A percentile compares a stretch with the other conserved stretches of the same genome.
Conservation (phyloP, 2,113 vertebrate species). For the Sorex araneus region DNA sequence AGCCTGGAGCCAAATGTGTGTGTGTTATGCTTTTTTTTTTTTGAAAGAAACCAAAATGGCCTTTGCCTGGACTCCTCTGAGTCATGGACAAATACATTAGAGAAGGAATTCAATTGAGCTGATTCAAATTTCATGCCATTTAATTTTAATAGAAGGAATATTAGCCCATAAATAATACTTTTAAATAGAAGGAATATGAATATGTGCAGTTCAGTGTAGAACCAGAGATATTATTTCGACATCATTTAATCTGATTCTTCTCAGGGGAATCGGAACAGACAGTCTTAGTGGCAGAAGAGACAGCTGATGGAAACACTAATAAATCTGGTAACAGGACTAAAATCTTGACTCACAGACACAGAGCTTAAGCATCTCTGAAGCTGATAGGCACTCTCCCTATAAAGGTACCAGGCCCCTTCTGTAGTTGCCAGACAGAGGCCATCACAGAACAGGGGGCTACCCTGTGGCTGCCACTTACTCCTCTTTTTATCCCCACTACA, state of each 20-base stretch:
- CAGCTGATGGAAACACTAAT: slow-evolving; percentile 21
- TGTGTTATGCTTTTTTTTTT: neutral
- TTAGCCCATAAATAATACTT: slow-evolving; percentile 73
- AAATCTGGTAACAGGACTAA: neutral
- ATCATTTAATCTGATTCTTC: slow-evolving; percentile 66
- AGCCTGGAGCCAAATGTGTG: neutral
- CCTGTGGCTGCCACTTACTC: neutral
- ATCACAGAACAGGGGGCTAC: neutral
- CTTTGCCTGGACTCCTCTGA: slow-evolving; percentile 25
- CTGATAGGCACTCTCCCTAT: neutral
- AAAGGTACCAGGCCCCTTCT: neutral
- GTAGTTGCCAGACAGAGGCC: neutral
- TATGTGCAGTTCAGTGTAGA: slow-evolving; percentile 5
- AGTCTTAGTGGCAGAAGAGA: slow-evolving; percentile 32
- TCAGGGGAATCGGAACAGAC: slow-evolving; percentile 32
- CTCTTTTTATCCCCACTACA: neutral
- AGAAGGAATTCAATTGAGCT: slow-evolving; percentile 70
- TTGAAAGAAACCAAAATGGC: neutral
- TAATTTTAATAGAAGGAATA: slow-evolving; percentile 80
- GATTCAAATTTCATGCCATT: slow-evolving; percentile 81
- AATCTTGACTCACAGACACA: neutral
- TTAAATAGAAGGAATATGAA: slow-evolving; percentile 52
- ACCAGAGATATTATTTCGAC: slow-evolving; percentile 66
- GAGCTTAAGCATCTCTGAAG: neutral
- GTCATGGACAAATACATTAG: slow-evolving; percentile 63